Evolutionary conservation across 2,888 invertebrate genomes (phyloP), one percentile per base, ranked within the genome.

Genomic region (Drepana falcataria): DNA sequence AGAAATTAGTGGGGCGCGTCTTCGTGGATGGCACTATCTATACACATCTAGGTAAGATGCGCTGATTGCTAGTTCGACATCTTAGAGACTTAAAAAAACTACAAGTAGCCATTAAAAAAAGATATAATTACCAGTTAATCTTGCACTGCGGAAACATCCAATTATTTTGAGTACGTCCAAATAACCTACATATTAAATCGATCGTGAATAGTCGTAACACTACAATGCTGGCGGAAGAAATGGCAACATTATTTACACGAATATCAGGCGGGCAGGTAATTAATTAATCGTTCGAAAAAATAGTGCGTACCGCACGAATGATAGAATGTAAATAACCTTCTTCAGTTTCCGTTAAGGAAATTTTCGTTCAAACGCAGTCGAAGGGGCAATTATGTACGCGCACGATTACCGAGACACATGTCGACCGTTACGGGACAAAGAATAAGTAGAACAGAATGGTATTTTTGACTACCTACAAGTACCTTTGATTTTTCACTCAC

Each of bases 361-460:
- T 44, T 35, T 44, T 48, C 49, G 48, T 35, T 49, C 47, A 47
- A 33, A 35, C 35, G 49, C 3, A 48, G 44, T 37, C 48, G 21
- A 49, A 21, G 35, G 21, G 51, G 52, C 55, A 52, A 59, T 66
- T 62, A 61, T 37, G 55, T 37, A 54, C 52, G 56, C 51, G 54
- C 58, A 59, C 56, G 49, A 55, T 48, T 49, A 49, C 52, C 63
- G 63, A 59, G 63, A 54, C 51, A 56, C 51, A 41, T 51, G 51
- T 54, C 49, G 52, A 54, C 56, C 59, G 56, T 56, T 54, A 58
- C n/a, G 21, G 9, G 49, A 35, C 48, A 53, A 33, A 58, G 48
- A 55, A 44, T 56, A 53, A 44, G 53, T 21, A 4, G 2, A 34
- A 47, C 52, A 49, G 52, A 54, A 35, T 5, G 35, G 48, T 52